Conservation (phyloP, 2,797 vertebrate genomes). For the Emys orbicularis region DNA sequence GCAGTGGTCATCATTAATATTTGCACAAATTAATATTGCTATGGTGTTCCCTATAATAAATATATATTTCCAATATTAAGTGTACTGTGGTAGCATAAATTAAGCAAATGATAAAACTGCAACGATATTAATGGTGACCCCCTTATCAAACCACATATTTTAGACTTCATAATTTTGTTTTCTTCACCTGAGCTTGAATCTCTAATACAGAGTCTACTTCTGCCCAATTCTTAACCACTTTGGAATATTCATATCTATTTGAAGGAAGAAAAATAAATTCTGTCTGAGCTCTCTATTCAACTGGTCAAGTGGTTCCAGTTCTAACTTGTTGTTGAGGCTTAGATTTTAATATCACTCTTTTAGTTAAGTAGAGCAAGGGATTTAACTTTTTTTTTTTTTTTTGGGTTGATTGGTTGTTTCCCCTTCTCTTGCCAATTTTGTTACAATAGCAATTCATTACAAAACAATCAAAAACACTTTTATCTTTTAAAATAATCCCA, state of each 20-base stretch:
- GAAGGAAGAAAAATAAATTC: background rate
- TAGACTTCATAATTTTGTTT: background rate
- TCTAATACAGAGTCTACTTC: background rate
- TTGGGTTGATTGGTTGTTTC: background rate
- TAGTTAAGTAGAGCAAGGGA: background rate
- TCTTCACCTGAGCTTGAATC: background rate
- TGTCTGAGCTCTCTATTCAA: background rate
- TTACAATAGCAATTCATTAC: conserved; percentile 21
- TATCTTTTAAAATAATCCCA: conserved; percentile 31
- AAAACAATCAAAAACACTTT: conserved; percentile 24
- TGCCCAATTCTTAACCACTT: conserved; percentile 1
- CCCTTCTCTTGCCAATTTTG: background rate
- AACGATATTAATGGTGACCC: background rate
- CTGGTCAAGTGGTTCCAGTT: background rate
- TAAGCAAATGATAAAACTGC: background rate
- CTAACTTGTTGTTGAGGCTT: background rate
- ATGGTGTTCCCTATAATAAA: background rate
- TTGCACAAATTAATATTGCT: background rate
- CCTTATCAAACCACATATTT: background rate
- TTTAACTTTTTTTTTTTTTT: background rate
- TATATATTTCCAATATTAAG: background rate
- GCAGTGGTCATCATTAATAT: background rate
- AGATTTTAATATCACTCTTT: background rate
- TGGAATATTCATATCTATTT: background rate
- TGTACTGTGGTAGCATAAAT: background rate